Evolutionary conservation across 1,140 invertebrate genomes (phyloP).

Genomic region (Anastatus disparis): DNA sequence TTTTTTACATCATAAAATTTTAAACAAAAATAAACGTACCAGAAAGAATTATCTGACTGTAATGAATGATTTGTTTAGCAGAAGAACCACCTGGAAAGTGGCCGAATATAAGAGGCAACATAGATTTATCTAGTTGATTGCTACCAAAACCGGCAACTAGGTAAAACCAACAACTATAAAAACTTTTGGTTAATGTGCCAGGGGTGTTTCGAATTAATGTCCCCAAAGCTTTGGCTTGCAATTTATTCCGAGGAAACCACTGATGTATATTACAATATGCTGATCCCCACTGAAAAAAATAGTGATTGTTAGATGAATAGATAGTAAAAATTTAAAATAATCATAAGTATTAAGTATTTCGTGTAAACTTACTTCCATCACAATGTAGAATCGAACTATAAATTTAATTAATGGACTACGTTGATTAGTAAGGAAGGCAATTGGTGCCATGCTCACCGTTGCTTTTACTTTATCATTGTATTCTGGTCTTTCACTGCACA

Average conservation of each 20-base stretch:
- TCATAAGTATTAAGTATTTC: background rate
- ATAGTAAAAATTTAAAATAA: constrained; percentile 24
- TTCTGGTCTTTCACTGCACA: constrained; percentile 73
- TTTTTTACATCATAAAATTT: constrained; percentile 10
- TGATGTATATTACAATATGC: constrained; percentile 62
- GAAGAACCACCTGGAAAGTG: constrained; percentile 82
- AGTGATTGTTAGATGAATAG: constrained; percentile 5
- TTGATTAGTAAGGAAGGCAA: constrained; percentile 66
- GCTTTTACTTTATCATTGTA: constrained; percentile 74
- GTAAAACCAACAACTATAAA: constrained; percentile 60
- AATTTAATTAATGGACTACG: constrained; percentile 59
- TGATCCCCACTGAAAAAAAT: constrained; percentile 60
- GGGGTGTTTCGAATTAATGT: constrained; percentile 60
- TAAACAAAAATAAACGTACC: constrained; percentile 47
- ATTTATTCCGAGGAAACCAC: constrained; percentile 59
- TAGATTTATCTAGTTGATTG: constrained; percentile 62
- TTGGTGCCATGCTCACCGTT: constrained; percentile 75
- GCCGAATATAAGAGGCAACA: constrained; percentile 71
- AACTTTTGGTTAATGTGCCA: constrained; percentile 54
- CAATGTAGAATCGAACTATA: constrained; percentile 52
- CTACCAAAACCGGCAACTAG: constrained; percentile 63
- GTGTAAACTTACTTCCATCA: constrained; percentile 56
- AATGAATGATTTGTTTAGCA: constrained; percentile 74
- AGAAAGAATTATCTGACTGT: constrained; percentile 66
- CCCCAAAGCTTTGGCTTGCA: constrained; percentile 55